Percentiles rank a stretch among this genome's conserved stretches.
Conservation (phyloP, 2,113 vertebrate species). For the Ginglymostoma cirratum region DNA sequence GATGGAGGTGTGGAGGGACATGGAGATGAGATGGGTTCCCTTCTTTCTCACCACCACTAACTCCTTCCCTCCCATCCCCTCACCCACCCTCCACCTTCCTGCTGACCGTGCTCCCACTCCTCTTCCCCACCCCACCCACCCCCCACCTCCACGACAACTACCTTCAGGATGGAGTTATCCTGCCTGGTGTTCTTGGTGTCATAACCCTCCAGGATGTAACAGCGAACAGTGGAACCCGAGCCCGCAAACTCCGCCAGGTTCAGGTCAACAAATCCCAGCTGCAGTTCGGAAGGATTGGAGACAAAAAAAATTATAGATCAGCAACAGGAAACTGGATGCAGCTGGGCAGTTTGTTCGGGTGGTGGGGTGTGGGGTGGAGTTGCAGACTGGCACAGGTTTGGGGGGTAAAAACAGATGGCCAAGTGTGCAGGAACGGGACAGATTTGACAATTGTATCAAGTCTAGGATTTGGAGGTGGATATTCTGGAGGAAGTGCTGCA, state of each 20-base stretch:
- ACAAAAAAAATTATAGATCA: background rate
- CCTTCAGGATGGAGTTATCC: slow-evolving; percentile 98
- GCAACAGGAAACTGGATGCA: background rate
- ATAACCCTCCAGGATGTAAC: slow-evolving; percentile 91
- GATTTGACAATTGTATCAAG: too few species aligned
- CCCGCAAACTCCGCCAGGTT: slow-evolving; percentile 96
- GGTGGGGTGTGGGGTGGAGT: too few species aligned
- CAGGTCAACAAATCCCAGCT: slow-evolving; percentile 96
- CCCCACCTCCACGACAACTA: slow-evolving; percentile 41
- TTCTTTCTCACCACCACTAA: too few species aligned
- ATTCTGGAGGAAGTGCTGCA: too few species aligned
- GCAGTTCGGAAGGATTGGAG: background rate
- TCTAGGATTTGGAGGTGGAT: too few species aligned
- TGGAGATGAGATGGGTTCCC: too few species aligned
- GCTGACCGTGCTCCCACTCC: background rate
- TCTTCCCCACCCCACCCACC: background rate
- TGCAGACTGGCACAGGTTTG: background rate
- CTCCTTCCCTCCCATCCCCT: background rate
- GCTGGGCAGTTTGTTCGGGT: too few species aligned
- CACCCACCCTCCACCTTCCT: too few species aligned
- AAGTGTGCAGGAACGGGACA: too few species aligned
- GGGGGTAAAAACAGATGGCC: too few species aligned
- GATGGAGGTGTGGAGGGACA: too few species aligned
- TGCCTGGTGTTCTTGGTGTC: slow-evolving; percentile 94
- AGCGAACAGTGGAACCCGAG: slow-evolving; percentile 79